Evolutionary conservation across 2,797 vertebrate genomes (phyloP).

Genomic region (Botia kubotai): DNA sequence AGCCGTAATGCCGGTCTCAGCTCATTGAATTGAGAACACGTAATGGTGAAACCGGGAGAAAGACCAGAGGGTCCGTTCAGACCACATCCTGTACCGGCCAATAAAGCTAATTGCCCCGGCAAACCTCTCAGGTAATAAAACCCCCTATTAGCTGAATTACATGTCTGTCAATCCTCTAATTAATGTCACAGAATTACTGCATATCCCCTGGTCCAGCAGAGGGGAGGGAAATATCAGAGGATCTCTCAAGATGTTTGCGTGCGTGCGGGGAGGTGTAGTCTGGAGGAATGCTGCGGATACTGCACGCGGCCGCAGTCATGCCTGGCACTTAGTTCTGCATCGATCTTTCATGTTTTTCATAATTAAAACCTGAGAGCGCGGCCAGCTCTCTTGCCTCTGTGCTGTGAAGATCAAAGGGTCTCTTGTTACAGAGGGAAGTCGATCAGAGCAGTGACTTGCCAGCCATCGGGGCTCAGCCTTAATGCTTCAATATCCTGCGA

Average conservation of each 20-base stretch:
- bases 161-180: constrained; percentile 81
- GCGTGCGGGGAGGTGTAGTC: constrained; percentile 58
- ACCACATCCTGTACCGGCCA: constrained; percentile 78
- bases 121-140: constrained; percentile 81
- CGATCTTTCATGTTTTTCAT: constrained; percentile 83
- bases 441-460: constrained; percentile 73
- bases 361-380: constrained; percentile 79
- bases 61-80: constrained; percentile 74
- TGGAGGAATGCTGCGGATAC: constrained; percentile 61
- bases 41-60: constrained; percentile 69
- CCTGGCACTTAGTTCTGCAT: constrained; percentile 76
- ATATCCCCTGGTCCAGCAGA: constrained; percentile 34
- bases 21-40: constrained; percentile 76
- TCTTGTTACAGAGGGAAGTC: constrained; percentile 77
- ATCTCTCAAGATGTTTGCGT: constrained; percentile 43
- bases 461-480: constrained; percentile 69
- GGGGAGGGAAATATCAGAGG: constrained; percentile 24
- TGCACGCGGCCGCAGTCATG: constrained; percentile 66
- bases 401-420: constrained; percentile 79
- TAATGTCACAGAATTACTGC: constrained; percentile 74
- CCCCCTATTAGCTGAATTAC: constrained; percentile 79
- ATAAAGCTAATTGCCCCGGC: constrained; percentile 81
- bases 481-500: constrained; percentile 72
- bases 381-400: constrained; percentile 69
- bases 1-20: constrained; percentile 67